Percentiles rank a stretch among this genome's conserved stretches.
Conservation (phyloP, 2,888 invertebrate genomes). For the Drosophila birchii region DNA sequence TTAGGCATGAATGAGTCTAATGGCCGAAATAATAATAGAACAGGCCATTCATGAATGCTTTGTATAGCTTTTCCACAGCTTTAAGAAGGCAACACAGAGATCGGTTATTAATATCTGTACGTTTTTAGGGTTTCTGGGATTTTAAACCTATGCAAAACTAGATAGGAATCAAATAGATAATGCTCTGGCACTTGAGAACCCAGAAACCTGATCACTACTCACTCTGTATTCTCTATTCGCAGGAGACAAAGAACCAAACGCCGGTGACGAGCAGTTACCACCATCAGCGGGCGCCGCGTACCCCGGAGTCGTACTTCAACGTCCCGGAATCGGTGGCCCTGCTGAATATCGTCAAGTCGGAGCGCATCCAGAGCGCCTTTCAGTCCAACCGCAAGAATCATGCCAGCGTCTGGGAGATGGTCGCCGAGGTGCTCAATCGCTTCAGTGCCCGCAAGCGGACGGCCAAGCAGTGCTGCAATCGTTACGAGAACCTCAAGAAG, state of each 20-base stretch:
- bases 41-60: constrained; percentile 3
- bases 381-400: constrained; percentile 85
- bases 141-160: neutral
- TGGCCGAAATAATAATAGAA: constrained; percentile 5
- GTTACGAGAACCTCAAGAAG: constrained; percentile 84
- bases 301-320: constrained; percentile 84
- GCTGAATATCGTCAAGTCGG: constrained; percentile 84
- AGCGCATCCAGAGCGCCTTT: constrained; percentile 84
- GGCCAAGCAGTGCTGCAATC: constrained; percentile 84
- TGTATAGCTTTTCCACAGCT: neutral
- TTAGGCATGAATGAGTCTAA: constrained; percentile 12
- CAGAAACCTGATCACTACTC: neutral
- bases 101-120: neutral
- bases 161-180: neutral
- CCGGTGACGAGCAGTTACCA: constrained; percentile 77
- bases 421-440: constrained; percentile 83
- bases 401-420: constrained; percentile 85
- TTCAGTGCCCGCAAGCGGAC: constrained; percentile 84
- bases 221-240: neutral
- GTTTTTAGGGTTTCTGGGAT: neutral
- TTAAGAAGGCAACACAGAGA: neutral
- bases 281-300: constrained; percentile 84
- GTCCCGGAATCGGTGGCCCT: constrained; percentile 84
- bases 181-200: too few relatives aligned
- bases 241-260: constrained; percentile 80